phyloP scores from a whole-genome alignment of 2,888 invertebrate species.

The Pollenia griseotomentosa region DNA sequence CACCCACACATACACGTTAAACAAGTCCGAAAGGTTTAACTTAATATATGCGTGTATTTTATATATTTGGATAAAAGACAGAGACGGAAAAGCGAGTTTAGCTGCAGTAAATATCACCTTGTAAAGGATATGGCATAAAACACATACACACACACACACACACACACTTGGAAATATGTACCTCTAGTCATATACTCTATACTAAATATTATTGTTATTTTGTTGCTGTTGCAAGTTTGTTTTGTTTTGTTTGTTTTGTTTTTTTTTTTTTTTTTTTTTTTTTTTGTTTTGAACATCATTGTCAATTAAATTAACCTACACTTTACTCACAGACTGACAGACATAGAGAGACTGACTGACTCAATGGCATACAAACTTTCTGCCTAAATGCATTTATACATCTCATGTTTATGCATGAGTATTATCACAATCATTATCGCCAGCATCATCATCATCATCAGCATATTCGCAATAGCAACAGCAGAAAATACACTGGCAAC shows the following conservation, averaged over 20 bases:
- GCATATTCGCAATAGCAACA: slow-evolving; percentile 21
- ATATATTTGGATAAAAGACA: neutral
- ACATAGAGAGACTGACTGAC: neutral
- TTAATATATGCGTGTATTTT: slow-evolving; percentile 2
- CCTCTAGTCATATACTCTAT: no score
- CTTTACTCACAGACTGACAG: neutral
- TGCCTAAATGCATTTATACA: slow-evolving; percentile 33
- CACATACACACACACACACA: neutral
- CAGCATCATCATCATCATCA: no score
- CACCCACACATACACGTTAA: neutral
- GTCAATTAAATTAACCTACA: slow-evolving; percentile 61
- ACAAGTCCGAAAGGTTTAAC: neutral
- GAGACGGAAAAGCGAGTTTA: neutral
- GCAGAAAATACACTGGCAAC: neutral
- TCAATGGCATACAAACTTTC: neutral
- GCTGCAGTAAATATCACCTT: slow-evolving; percentile 38
- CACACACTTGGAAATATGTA: no score
- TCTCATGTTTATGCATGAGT: slow-evolving; percentile 50
- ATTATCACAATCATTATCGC: neutral
- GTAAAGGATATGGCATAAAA: neutral
- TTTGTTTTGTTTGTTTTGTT: neutral
- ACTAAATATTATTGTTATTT: neutral
- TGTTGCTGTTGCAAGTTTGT: slow-evolving; percentile 4
- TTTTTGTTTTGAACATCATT: slow-evolving; percentile 10
- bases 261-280: no score